Percentiles rank a stretch among this genome's conserved stretches.
phyloP scores from a whole-genome alignment of 2,888 invertebrate species.

The Rhopalosiphum nymphaeae region DNA sequence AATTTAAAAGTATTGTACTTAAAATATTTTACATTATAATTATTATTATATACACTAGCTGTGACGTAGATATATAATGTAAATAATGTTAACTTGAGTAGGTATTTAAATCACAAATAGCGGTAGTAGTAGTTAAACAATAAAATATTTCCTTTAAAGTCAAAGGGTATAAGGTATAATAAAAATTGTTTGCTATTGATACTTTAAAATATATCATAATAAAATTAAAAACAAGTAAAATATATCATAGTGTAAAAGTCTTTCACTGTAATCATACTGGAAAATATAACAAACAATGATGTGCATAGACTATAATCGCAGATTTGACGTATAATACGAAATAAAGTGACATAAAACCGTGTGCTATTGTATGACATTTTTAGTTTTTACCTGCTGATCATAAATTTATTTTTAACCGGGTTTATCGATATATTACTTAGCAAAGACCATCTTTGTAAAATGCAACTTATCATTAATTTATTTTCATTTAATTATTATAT shows the following conservation, averaged over 20 bases:
- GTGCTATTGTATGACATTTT: neutral
- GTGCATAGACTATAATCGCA: too few relatives aligned
- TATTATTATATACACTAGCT: neutral
- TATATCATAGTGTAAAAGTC: too few relatives aligned
- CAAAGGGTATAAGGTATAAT: neutral
- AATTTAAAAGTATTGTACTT: neutral
- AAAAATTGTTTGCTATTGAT: neutral
- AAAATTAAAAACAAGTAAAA: neutral
- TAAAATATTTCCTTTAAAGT: neutral
- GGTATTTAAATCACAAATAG: neutral
- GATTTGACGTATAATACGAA: too few relatives aligned
- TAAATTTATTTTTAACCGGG: neutral
- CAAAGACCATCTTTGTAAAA: too few relatives aligned
- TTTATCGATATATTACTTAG: neutral
- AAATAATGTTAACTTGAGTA: neutral
- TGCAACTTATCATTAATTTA: neutral
- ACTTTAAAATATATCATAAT: neutral
- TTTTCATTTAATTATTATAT: neutral
- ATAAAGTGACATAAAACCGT: too few relatives aligned
- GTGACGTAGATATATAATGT: neutral
- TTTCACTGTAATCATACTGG: too few relatives aligned
- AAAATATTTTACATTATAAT: neutral
- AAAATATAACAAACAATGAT: too few relatives aligned
- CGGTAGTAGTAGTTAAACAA: neutral
- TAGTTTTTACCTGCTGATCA: neutral